Percentiles rank a stretch among this genome's conserved stretches.
Conservation (phyloP, 2,797 vertebrate species). For the Lycodopsis pacificus region DNA sequence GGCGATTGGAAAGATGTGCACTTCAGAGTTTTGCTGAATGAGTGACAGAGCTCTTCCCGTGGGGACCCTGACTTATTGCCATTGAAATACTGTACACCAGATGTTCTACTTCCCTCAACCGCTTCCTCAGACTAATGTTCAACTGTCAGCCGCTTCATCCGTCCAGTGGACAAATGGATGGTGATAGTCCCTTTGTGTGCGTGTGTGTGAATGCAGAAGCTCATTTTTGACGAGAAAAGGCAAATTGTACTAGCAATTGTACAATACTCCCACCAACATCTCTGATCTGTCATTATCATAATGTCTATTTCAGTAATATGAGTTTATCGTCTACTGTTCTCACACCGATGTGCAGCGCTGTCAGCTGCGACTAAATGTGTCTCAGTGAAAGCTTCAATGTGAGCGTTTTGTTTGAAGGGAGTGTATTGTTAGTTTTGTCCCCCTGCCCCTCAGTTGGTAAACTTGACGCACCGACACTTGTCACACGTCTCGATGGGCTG, state of each 20-base stretch:
- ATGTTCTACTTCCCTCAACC: background rate
- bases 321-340: constrained; percentile 21
- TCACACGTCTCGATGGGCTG: constrained; percentile 20
- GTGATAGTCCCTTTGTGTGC: background rate
- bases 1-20: constrained; percentile 42
- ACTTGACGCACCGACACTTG: constrained; percentile 24
- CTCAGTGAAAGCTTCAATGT: constrained; percentile 38
- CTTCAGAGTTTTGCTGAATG: constrained; percentile 37
- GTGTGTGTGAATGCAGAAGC: background rate
- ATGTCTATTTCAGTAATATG: constrained; percentile 44
- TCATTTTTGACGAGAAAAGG: constrained; percentile 19
- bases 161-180: background rate
- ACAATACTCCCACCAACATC: constrained; percentile 43
- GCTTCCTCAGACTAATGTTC: background rate
- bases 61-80: background rate
- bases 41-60: constrained; percentile 2
- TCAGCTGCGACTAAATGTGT: constrained; percentile 18
- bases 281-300: constrained; percentile 55
- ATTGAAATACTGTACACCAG: constrained; percentile 6
- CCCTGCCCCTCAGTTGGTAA: constrained; percentile 17
- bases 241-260: constrained; percentile 47
- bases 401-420: constrained; percentile 36
- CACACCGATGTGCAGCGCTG: constrained; percentile 9
- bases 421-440: constrained; percentile 28
- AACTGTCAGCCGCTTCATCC: background rate